Base-by-base conservation (phyloP, 2,888 invertebrate genomes). In the Kuschelorhynchus macadamiae region DNA sequence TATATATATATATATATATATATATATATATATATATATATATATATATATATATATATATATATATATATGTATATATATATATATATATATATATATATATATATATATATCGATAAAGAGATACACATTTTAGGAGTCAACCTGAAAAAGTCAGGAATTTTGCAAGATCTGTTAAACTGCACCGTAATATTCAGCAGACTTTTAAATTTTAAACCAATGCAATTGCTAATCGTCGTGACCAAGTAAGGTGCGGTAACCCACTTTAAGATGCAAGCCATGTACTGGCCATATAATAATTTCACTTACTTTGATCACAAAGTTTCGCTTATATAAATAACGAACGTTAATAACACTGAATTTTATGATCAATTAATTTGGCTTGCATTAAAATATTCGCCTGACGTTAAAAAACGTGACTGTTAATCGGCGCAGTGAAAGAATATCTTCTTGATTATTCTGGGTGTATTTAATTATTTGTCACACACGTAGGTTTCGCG, bases 271-370 rank as follows among this genome's bases (percentile, higher is more conserved):
- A 50, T 53, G 52, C 50, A 62, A 62, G 14, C 60, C 60, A 16
- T 49, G 61, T 41, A 62, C 50, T 32, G 14, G 20, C 36, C 36
- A 39, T 52, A 52, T 39, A 39, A 47, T 60, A 60, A 60, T 60
- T 66, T 60, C 60, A 60, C 60, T 66, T 66, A 60, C 30, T 57
- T 57, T 17, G 46, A 12, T 18, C 59, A 46, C 59, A 21, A 66
- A 66, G 53, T 60, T 55, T 47, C 55, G 47, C 41, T 60, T 65
- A 42, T 46, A 60, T 66, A 66, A 55, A 66, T 60, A 66, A 66
- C 52, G 41, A 46, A 60, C 66, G 36, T 18, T 66, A 60, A 66
- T 66, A 66, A 66, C 53, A 46, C 60, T 60, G 47, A 60, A 66
- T 53, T 66, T 66, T 55, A 66, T 41, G 60, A 55, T 49, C 60